Evolutionary conservation across 2,888 invertebrate species (phyloP).

Genomic region (Agrotis segetum): DNA sequence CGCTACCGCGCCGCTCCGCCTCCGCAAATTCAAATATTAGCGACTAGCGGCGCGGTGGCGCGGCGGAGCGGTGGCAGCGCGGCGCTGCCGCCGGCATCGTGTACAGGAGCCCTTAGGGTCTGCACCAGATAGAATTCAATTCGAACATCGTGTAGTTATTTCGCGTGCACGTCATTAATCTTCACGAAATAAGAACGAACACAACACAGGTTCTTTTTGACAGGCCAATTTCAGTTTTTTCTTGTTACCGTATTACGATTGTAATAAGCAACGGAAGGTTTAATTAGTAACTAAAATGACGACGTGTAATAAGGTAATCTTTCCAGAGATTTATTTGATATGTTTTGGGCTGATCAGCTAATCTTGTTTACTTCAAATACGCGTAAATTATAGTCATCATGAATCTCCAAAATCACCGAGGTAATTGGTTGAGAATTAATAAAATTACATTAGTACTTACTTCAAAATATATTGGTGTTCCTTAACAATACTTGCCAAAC

Average conservation of each 20-base stretch:
- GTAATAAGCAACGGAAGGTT: slow-evolving; percentile 18
- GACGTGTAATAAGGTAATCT: slow-evolving; percentile 2
- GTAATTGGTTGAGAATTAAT: background rate
- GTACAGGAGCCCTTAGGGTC: too few species aligned
- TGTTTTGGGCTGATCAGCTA: background rate
- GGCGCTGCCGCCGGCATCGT: too few species aligned
- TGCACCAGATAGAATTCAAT: slow-evolving; percentile 1
- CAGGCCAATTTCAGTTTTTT: slow-evolving; percentile 39
- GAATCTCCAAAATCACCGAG: background rate
- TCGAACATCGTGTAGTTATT: slow-evolving; percentile 8
- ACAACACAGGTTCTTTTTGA: slow-evolving; percentile 29
- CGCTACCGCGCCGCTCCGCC: too few species aligned
- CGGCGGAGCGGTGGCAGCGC: too few species aligned
- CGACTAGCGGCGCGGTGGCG: too few species aligned
- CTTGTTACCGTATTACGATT: slow-evolving; percentile 25
- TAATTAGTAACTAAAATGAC: slow-evolving; percentile 34
- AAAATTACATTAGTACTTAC: slow-evolving; percentile 68
- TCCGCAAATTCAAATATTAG: too few species aligned
- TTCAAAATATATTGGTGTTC: slow-evolving; percentile 81
- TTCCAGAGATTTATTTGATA: background rate
- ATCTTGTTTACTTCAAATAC: slow-evolving; percentile 13
- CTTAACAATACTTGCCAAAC: slow-evolving; percentile 73
- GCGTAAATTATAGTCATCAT: background rate
- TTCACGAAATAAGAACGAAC: slow-evolving; percentile 23
- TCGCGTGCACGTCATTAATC: slow-evolving; percentile 43